Conservation (phyloP, 1,140 invertebrate genomes). For the Dendroctonus ponderosae region DNA sequence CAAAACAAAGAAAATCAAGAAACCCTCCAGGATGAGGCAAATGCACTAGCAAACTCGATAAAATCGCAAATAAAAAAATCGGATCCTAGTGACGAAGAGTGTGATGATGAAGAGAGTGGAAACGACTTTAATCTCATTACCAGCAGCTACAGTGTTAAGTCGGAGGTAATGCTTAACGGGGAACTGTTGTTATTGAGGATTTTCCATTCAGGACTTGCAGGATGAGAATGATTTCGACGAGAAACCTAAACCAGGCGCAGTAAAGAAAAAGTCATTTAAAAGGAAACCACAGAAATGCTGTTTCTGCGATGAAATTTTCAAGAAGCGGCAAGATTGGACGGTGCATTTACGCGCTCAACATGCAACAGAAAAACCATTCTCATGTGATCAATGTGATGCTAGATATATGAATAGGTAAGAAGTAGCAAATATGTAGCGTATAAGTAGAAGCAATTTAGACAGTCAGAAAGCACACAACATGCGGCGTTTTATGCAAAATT, state of each 20-base stretch:
- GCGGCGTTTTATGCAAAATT: too few species aligned
- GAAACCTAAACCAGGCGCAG: background rate
- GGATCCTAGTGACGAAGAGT: slow-evolving; percentile 7
- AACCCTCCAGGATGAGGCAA: background rate
- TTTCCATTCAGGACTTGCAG: background rate
- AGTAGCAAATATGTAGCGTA: background rate
- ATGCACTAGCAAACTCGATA: background rate
- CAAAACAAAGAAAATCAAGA: slow-evolving; percentile 8
- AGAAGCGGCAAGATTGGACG: slow-evolving; percentile 7
- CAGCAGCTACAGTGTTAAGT: slow-evolving; percentile 10
- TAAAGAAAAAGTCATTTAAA: slow-evolving; percentile 11
- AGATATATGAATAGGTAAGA: slow-evolving; percentile 20
- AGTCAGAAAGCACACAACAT: too few species aligned
- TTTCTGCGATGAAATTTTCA: slow-evolving; percentile 24
- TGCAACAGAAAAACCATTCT: slow-evolving; percentile 21
- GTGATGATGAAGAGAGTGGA: background rate
- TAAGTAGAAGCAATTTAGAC: too few species aligned
- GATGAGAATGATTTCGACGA: slow-evolving; percentile 10
- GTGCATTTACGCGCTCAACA: slow-evolving; percentile 14
- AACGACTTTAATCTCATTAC: too few species aligned
- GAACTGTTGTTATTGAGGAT: too few species aligned
- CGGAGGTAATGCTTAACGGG: slow-evolving; percentile 1
- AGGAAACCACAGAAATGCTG: slow-evolving; percentile 18
- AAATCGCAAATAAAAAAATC: slow-evolving; percentile 8
- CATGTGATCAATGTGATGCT: slow-evolving; percentile 30